Evolutionary conservation across 1,140 invertebrate genomes (phyloP).

Genomic region (Phymorhynchus buccinoides): DNA sequence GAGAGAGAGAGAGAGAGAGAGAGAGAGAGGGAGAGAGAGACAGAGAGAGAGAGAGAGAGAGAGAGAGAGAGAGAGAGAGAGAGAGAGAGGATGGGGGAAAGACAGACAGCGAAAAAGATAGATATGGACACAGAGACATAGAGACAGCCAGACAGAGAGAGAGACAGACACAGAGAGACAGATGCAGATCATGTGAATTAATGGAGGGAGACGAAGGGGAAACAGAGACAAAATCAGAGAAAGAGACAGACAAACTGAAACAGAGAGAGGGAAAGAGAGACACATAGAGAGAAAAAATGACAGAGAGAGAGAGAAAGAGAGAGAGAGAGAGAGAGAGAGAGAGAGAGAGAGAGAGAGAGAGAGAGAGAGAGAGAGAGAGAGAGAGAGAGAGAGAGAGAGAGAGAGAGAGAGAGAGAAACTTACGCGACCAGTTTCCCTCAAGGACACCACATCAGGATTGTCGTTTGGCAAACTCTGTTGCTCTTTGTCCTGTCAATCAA

Average conservation of each 20-base stretch:
- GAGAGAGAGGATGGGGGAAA: neutral
- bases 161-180: too few relatives aligned
- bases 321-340: neutral
- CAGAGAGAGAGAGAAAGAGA: neutral
- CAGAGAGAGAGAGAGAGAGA: neutral
- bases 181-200: too few relatives aligned
- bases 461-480: neutral
- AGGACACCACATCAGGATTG: neutral
- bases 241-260: too few relatives aligned
- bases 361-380: neutral
- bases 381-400: neutral
- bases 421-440: neutral
- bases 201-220: too few relatives aligned
- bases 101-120: too few relatives aligned
- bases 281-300: too few relatives aligned
- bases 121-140: too few relatives aligned
- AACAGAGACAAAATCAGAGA: too few relatives aligned
- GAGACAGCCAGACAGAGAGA: too few relatives aligned
- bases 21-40: neutral
- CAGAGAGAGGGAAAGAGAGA: too few relatives aligned
- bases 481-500: neutral
- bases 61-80: neutral
- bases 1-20: neutral
- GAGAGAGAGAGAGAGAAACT: neutral
- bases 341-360: neutral